Evolutionary conservation across 1,140 invertebrate species (phyloP).

Genomic region (Drosophila mayri): DNA sequence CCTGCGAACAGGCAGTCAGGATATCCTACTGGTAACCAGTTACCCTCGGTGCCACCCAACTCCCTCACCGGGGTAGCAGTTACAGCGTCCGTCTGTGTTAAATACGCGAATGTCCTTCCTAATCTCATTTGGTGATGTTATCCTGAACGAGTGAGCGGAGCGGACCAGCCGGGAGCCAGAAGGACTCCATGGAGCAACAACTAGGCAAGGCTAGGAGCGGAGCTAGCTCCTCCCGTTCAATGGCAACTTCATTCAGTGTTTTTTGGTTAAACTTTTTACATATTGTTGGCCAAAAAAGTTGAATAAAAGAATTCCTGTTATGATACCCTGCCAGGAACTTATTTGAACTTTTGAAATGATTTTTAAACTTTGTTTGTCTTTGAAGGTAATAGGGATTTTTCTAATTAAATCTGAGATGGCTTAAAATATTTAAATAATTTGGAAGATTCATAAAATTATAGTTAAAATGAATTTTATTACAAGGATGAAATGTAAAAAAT

Average conservation of each 20-base stretch:
- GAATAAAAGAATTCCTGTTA: constrained; percentile 31
- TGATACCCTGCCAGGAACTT: constrained; percentile 43
- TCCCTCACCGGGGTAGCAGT: constrained; percentile 30
- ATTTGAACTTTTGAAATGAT: constrained; percentile 10
- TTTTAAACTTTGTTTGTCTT: constrained; percentile 6
- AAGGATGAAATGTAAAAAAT: not conserved
- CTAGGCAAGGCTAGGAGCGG: constrained; percentile 11
- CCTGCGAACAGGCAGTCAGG: constrained; percentile 74
- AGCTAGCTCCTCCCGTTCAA: not conserved
- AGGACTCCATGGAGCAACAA: constrained; percentile 58
- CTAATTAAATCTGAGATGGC: not conserved
- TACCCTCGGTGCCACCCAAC: constrained; percentile 1
- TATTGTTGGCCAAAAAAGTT: constrained; percentile 56
- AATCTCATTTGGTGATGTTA: constrained; percentile 83
- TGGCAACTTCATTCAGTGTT: constrained; percentile 67
- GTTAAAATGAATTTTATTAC: not conserved
- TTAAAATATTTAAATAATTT: not conserved
- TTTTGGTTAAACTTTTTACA: constrained; percentile 75
- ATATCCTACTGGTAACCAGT: constrained; percentile 71
- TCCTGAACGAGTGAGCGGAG: constrained; percentile 57
- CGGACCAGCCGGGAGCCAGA: constrained; percentile 10
- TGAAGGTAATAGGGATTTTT: not conserved
- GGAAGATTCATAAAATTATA: not conserved
- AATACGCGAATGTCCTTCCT: constrained; percentile 84
- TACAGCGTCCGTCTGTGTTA: constrained; percentile 64